These are phyloP conservation scores for Microplitis deprimator DNA, from an alignment of 2,888 invertebrate genomes.

Conservation along the genomic window DNA sequence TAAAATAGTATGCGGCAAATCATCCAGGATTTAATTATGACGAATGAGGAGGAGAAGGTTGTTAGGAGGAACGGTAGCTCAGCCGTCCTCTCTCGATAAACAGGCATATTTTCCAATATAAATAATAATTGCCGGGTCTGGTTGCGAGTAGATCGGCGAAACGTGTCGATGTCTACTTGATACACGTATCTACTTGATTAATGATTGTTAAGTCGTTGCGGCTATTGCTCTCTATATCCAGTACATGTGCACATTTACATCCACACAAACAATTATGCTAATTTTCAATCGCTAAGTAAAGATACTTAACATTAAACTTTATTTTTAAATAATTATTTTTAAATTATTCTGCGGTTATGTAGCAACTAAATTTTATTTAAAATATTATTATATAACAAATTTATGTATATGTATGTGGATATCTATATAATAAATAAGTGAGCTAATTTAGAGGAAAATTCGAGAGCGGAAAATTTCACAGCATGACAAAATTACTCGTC, in stretches of 20 bases:
- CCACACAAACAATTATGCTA: constrained; percentile 17
- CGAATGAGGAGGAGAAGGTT: constrained; percentile 35
- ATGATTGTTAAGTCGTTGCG: constrained; percentile 24
- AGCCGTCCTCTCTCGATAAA: constrained; percentile 36
- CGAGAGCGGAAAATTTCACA: constrained; percentile 23
- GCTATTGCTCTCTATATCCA: not conserved
- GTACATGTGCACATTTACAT: not conserved
- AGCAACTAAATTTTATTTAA: too few species aligned
- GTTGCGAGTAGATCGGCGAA: constrained; percentile 11
- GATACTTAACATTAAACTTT: not conserved
- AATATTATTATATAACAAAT: too few species aligned
- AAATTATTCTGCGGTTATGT: too few species aligned
- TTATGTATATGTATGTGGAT: too few species aligned
- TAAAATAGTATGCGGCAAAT: not conserved
- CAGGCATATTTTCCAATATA: constrained; percentile 30
- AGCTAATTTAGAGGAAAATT: constrained; percentile 23
- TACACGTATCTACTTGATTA: constrained; percentile 38
- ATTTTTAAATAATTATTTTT: too few species aligned
- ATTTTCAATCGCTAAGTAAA: constrained; percentile 19
- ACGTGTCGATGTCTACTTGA: constrained; percentile 34
- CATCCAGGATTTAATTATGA: constrained; percentile 44
- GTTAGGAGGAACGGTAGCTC: constrained; percentile 33
- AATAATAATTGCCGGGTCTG: constrained; percentile 27
- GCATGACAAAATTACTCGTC: constrained; percentile 32
- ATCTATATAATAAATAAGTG: not conserved